phyloP scores from a whole-genome alignment of 2,797 vertebrate genomes.

The Typhlichthys eigenmanni region DNA sequence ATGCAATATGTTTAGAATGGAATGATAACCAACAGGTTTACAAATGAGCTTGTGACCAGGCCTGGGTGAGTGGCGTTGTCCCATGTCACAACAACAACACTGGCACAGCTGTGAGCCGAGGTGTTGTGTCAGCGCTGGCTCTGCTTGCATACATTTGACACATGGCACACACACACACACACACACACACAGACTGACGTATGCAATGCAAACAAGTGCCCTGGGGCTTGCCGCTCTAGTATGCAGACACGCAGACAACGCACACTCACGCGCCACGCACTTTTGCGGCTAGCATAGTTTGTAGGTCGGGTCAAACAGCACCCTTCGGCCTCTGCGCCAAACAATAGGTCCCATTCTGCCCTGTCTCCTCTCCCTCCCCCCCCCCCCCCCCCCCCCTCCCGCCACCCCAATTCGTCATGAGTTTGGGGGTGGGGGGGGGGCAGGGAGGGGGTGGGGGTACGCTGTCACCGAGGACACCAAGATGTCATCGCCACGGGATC shows the following conservation, averaged over 20 bases:
- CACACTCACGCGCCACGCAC: slow-evolving; percentile 8
- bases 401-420: background rate
- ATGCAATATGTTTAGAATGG: slow-evolving; percentile 12
- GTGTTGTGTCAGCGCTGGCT: slow-evolving; percentile 10
- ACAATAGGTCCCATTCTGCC: slow-evolving; percentile 73
- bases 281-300: slow-evolving; percentile 43
- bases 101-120: slow-evolving; percentile 58
- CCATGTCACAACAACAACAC: slow-evolving; percentile 38
- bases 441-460: slow-evolving; percentile 33
- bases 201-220: slow-evolving; percentile 16
- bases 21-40: slow-evolving; percentile 11
- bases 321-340: slow-evolving; percentile 54
- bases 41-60: slow-evolving; percentile 15
- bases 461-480: slow-evolving; percentile 37
- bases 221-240: background rate
- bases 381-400: slow-evolving; percentile 34
- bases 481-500: slow-evolving; percentile 38
- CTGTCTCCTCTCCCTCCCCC: slow-evolving; percentile 36
- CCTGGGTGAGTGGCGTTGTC: slow-evolving; percentile 42
- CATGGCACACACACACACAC: slow-evolving; percentile 1
- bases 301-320: slow-evolving; percentile 62
- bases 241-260: slow-evolving; percentile 7
- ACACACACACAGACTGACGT: slow-evolving; percentile 21
- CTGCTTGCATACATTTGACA: background rate
- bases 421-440: slow-evolving; percentile 14